A percentile compares a stretch with the other conserved stretches of the same genome.
These are phyloP conservation scores for Muscina levida DNA, from an alignment of 2,888 invertebrate species.

Conservation along the genomic window DNA sequence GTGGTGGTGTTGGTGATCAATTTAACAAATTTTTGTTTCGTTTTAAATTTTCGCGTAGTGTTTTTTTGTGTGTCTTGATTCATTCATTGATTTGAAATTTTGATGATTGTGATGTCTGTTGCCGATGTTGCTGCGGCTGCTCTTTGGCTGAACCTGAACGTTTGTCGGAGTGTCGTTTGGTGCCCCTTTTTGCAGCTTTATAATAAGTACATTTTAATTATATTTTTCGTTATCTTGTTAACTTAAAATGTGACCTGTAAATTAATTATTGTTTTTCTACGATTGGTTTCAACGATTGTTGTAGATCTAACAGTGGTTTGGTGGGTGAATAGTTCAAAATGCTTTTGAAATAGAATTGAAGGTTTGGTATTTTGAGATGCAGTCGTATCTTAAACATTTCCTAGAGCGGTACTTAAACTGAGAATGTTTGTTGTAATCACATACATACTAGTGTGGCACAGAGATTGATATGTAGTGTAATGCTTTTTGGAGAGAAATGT, in stretches of 20 bases:
- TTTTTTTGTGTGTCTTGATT: conserved; percentile 36
- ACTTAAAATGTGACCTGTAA: conserved; percentile 48
- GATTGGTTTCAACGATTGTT: conserved; percentile 19
- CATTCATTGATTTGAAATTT: conserved; percentile 46
- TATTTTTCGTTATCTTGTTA: conserved; percentile 48
- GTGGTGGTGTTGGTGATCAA: conserved; percentile 50
- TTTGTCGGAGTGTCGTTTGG: conserved; percentile 10
- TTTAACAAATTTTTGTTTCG: conserved; percentile 46
- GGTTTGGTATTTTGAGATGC: too few species aligned
- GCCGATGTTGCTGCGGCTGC: not conserved
- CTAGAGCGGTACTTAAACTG: too few species aligned
- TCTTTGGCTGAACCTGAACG: conserved; percentile 17
- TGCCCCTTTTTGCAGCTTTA: conserved; percentile 44
- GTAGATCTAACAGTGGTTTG: conserved; percentile 30
- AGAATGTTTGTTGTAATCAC: too few species aligned
- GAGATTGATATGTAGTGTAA: too few species aligned
- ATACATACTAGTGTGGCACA: too few species aligned
- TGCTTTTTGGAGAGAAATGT: too few species aligned
- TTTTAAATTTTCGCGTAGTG: conserved; percentile 29
- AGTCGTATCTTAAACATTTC: too few species aligned
- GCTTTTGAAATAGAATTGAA: too few species aligned
- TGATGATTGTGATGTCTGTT: conserved; percentile 40
- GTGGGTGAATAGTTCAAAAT: too few species aligned
- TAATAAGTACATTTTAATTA: conserved; percentile 63
- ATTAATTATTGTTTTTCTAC: conserved; percentile 45